Evolutionary conservation across 2,888 invertebrate genomes (phyloP).

Genomic region (Aphodius granarius): DNA sequence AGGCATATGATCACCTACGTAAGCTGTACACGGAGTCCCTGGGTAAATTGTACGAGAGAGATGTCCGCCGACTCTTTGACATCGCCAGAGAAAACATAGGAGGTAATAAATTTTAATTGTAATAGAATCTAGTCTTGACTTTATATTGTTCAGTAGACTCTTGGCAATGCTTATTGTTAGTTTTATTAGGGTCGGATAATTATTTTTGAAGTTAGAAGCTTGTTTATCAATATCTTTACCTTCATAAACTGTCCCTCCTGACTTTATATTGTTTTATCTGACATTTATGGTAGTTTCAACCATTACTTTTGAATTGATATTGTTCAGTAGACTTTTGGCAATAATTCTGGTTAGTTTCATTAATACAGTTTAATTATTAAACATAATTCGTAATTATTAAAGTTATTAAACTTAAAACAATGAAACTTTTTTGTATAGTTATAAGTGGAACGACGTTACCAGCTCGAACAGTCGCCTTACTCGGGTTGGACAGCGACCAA

Average conservation of each 20-base stretch:
- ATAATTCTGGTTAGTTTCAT: no score
- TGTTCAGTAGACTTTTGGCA: no score
- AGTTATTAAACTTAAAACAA: slow-evolving; percentile 17
- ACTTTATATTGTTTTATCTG: no score
- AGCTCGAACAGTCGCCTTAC: slow-evolving; percentile 46
- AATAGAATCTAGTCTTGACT: not conserved
- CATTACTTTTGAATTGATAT: no score
- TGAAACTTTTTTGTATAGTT: slow-evolving; percentile 22
- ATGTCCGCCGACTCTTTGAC: slow-evolving; percentile 78
- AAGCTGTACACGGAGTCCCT: slow-evolving; percentile 83
- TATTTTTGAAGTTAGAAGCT: no score
- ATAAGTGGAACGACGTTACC: slow-evolving; percentile 42
- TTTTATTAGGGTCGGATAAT: no score
- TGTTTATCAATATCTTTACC: no score
- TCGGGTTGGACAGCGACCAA: slow-evolving; percentile 66
- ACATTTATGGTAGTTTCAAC: no score
- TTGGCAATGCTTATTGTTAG: no score
- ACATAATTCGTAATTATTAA: not conserved
- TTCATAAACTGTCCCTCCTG: no score
- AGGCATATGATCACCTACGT: slow-evolving; percentile 77
- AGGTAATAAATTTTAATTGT: slow-evolving; percentile 36
- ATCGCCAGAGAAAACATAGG: slow-evolving; percentile 63
- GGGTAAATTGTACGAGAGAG: slow-evolving; percentile 86
- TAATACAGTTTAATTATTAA: no score
- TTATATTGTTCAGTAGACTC: no score